Evolutionary conservation across 2,113 vertebrate genomes (phyloP), one percentile per base, ranked within the genome.

Genomic region (Pedionomus torquatus): DNA sequence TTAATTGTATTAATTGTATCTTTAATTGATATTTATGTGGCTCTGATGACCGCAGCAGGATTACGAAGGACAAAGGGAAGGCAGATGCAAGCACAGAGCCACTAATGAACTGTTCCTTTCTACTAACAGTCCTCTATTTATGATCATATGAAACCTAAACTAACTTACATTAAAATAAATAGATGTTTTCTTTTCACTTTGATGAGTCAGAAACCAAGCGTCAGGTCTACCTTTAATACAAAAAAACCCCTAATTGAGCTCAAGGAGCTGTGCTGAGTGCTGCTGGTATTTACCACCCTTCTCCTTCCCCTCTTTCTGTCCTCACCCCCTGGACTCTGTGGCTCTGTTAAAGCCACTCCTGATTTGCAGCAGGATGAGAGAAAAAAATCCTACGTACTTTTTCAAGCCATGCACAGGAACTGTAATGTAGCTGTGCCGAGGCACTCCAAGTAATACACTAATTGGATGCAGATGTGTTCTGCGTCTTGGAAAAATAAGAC

Each of bases 401-500:
- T 96, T 76, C 43, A 93, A 87, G 55, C 72, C 52, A 75, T 4
- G 19, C 74, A 81, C 65, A 82, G 83, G 78, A 94, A 68, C 60
- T 60, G 23, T 54, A 95, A 91, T 44, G 72, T n/a, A 86, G 52
- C 63, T 89, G 75, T 90, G 90, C 83, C 88, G 79, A 94, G 88
- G 72, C 79, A 83, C 33, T 93, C 71, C 68, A 75, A 48, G 55
- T 90, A 93, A 94, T 93, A 58, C 23, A 65, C 75, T 92, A 94
- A 96, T 93, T 77, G 61, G 66, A 84, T 92, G 41, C 90, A 96
- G 91, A 94, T 92, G 93, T 89, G 72, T 41, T 87, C 90, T 70
- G 81, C 74, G 20, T 91, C 41, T 89, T 93, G 88, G 92, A 93
- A 95, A 95, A 92, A 94, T 88, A 93, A 87, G 91, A 97, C 87